Evolutionary conservation across 2,888 invertebrate species (phyloP).

Genomic region (Creontiades dilutus): DNA sequence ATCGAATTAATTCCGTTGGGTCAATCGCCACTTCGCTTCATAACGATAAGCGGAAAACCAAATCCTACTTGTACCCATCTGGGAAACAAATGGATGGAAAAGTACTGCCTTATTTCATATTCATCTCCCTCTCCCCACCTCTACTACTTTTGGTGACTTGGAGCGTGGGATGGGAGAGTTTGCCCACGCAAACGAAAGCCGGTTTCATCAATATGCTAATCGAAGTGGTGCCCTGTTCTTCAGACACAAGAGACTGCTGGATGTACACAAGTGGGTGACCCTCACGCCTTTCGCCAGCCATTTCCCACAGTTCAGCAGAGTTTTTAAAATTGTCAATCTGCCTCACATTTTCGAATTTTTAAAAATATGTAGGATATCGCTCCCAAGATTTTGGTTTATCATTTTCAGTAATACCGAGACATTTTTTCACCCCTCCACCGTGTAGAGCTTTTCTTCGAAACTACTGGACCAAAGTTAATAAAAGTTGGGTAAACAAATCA

Average conservation of each 20-base stretch:
- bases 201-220: conserved; percentile 25
- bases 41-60: too few relatives aligned
- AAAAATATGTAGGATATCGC: too few relatives aligned
- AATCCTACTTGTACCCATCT: too few relatives aligned
- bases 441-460: too few relatives aligned
- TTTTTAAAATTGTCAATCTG: neutral
- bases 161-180: neutral
- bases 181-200: neutral
- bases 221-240: conserved; percentile 3
- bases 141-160: neutral
- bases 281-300: neutral
- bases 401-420: too few relatives aligned
- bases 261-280: neutral
- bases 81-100: neutral
- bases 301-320: neutral
- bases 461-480: too few relatives aligned
- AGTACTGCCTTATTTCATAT: neutral
- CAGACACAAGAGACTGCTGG: neutral
- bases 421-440: too few relatives aligned
- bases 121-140: neutral
- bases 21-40: too few relatives aligned
- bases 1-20: too few relatives aligned
- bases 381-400: too few relatives aligned
- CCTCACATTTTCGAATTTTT: too few relatives aligned
- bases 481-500: too few relatives aligned